These are phyloP conservation scores for Macropus fuliginosus DNA, from an alignment of 2,797 vertebrate genomes.

Conservation along the genomic window DNA sequence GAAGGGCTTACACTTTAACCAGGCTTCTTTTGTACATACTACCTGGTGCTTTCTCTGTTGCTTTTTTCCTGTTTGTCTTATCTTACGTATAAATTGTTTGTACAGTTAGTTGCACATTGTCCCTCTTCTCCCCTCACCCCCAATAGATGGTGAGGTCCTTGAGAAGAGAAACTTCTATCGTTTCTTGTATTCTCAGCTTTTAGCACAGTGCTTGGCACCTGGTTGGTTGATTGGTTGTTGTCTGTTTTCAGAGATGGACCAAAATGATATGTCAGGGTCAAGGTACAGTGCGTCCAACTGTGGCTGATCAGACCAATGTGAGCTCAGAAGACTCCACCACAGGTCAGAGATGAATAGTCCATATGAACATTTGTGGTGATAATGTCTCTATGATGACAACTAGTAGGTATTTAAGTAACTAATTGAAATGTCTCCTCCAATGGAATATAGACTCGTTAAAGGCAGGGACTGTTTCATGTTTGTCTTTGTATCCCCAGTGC, in stretches of 20 bases:
- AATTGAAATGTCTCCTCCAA: neutral
- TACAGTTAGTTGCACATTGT: neutral
- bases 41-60: neutral
- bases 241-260: no score
- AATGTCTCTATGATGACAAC: neutral
- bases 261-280: neutral
- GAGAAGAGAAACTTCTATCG: neutral
- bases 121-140: neutral
- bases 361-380: neutral
- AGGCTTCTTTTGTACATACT: neutral
- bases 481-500: neutral
- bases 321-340: no score
- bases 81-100: neutral
- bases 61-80: neutral
- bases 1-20: neutral
- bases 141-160: neutral
- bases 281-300: no score
- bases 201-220: neutral
- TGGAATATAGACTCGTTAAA: neutral
- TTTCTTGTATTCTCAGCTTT: neutral
- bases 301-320: no score
- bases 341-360: no score
- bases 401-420: neutral
- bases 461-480: neutral
- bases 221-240: no score